These are phyloP conservation scores for Oriolus oriolus DNA, from an alignment of 2,113 vertebrate genomes.

Conservation along the genomic window DNA sequence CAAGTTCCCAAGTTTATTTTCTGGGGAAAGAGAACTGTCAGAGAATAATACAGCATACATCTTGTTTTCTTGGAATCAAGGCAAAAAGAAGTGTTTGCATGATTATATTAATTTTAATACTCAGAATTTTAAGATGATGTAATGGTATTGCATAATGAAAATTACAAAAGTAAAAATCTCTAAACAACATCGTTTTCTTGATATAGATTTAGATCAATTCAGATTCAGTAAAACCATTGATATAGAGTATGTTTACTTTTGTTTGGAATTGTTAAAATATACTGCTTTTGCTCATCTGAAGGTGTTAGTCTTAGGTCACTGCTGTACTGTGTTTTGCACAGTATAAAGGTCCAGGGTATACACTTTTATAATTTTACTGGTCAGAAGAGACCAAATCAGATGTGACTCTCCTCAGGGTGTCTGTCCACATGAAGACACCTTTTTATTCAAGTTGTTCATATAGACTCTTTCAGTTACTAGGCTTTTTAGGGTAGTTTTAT, in stretches of 20 bases:
- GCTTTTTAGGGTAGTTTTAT: not conserved
- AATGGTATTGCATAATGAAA: not conserved
- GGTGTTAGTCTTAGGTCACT: not conserved
- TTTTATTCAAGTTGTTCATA: not conserved
- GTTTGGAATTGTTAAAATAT: not conserved
- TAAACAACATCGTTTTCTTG: not conserved
- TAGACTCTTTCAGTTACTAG: not conserved
- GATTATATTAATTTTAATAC: not conserved
- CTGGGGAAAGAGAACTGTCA: not conserved
- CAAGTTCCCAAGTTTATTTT: not conserved
- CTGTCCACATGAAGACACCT: not conserved
- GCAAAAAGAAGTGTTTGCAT: not conserved
- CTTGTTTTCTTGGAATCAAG: not conserved
- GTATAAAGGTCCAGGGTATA: not conserved
- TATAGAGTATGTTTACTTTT: not conserved
- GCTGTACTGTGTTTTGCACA: not conserved
- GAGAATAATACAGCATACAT: not conserved
- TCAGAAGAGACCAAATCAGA: not conserved
- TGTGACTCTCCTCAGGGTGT: not conserved
- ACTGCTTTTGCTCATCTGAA: not conserved
- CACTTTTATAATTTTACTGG: not conserved
- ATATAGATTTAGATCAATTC: not conserved
- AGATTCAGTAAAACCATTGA: not conserved
- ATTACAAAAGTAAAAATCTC: not conserved
- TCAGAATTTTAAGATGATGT: not conserved